phyloP scores from a whole-genome alignment of 2,113 vertebrate genomes.

The Lophochroa leadbeateri region DNA sequence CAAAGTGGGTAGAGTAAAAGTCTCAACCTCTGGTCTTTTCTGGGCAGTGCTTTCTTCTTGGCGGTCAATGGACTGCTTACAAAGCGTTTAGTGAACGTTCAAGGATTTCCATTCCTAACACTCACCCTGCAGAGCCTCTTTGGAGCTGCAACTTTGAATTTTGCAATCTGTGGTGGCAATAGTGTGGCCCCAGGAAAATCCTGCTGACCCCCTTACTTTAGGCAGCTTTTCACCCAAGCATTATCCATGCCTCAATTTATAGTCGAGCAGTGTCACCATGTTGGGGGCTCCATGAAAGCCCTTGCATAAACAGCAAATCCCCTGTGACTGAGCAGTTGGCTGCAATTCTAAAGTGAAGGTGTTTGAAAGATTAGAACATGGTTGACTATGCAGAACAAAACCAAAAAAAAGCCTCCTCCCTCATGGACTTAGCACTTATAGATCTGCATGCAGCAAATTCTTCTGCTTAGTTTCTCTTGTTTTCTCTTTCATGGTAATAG shows the following conservation, averaged over 20 bases:
- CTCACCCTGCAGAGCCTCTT: not conserved
- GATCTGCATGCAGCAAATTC: not conserved
- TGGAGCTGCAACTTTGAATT: not conserved
- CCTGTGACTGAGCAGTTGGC: not conserved
- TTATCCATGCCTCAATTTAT: not conserved
- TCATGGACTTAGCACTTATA: not conserved
- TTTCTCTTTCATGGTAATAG: slow-evolving; percentile 3
- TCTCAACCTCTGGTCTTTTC: not conserved
- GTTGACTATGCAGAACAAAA: not conserved
- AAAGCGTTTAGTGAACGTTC: not conserved
- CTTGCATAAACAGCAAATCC: not conserved
- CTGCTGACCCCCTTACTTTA: not conserved
- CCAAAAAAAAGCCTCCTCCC: not conserved
- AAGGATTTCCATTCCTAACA: fast-evolving
- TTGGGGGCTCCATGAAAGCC: not conserved
- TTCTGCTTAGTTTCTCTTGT: slow-evolving; percentile 32
- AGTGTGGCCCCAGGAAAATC: not conserved
- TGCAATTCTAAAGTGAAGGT: not conserved
- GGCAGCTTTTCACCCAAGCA: not conserved
- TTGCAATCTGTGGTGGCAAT: not conserved
- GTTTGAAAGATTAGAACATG: not conserved
- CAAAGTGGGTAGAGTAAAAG: not conserved
- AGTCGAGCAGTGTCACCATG: not conserved
- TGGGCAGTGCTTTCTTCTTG: not conserved
- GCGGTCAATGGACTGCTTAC: fast-evolving